Conservation (phyloP, 2,797 vertebrate species). For the Scomberomorus guttatus region DNA sequence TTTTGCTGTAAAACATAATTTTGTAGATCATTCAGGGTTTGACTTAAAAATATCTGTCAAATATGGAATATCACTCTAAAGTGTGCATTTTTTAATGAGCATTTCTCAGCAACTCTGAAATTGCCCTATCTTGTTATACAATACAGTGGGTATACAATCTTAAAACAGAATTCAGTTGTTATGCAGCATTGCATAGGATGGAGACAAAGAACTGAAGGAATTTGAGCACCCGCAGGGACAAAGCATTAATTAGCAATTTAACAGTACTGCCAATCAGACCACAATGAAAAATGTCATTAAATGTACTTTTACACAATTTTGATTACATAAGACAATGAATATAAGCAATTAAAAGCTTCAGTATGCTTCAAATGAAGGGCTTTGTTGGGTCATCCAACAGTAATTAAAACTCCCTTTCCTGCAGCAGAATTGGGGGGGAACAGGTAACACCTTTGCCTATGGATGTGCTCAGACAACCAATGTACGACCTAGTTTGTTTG, state of each 20-base stretch:
- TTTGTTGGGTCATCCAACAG: no score
- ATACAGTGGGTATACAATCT: not conserved
- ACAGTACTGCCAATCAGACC: not conserved
- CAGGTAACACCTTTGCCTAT: not conserved
- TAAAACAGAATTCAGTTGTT: not conserved
- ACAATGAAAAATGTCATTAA: not conserved
- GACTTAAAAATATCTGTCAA: not conserved
- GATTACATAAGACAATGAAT: not conserved
- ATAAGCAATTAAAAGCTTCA: not conserved
- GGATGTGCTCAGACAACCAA: not conserved
- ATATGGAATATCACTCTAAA: not conserved
- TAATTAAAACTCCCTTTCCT: not conserved
- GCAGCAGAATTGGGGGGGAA: no score
- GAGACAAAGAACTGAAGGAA: not conserved
- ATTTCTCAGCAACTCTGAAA: not conserved
- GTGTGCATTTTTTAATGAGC: not conserved
- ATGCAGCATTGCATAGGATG: not conserved
- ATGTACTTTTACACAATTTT: not conserved
- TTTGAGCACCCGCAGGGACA: not conserved
- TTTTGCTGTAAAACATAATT: not conserved
- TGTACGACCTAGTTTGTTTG: not conserved
- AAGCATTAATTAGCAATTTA: not conserved
- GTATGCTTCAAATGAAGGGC: not conserved
- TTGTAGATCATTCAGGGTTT: not conserved
- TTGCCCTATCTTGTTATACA: not conserved